Evolutionary conservation across 2,888 invertebrate genomes (phyloP), one percentile per base, ranked within the genome.

Genomic region (Stenchaetothrips biformis): DNA sequence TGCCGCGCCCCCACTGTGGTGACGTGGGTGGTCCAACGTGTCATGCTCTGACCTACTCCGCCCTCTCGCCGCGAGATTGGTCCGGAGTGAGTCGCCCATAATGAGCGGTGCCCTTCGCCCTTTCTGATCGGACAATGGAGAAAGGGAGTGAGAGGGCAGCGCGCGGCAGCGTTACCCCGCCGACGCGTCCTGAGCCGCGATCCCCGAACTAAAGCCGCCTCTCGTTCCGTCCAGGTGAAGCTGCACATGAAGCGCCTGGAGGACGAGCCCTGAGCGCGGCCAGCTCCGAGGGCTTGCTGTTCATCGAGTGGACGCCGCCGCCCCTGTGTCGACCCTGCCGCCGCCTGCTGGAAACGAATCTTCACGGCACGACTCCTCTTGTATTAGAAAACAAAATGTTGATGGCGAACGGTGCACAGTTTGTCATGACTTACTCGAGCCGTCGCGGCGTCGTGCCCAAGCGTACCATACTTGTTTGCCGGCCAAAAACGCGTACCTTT

Each of bases 171-270:
- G 16, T 53, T 53, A 53, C 13, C 13, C 53, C 53, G 53, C 13
- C 53, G 13, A 53, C 53, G 53, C 16, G 18, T 37, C 37, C 37
- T 4, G 37, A 1, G 4, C 37, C 37, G 4, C 37, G 37, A 37
- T 2, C 4, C 37, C 37, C 37, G 4, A 37, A 37, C 37, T 37
- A 37, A 37, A 37, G 37, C 37, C 37, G 37, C 37, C 37, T 37
- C 2, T 37, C 37, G 37, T 37, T 37, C 37, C 37, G 37, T 37
- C 37, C 67, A 74, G 67, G 67, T 74, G 25, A 74, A 74, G 67
- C 67, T 74, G 67, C 67, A 74, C 25, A 74, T 74, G 67, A 74
- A 74, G 67, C n/a, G 67, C 7, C 25, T 74, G 67, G 67, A 74
- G 21, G 67, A 74, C 25, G 67, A 74, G 67, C 67, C 67, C 67